These are phyloP conservation scores for Gymnobelideus leadbeateri DNA, from an alignment of 2,113 vertebrate genomes.

Conservation along the genomic window DNA sequence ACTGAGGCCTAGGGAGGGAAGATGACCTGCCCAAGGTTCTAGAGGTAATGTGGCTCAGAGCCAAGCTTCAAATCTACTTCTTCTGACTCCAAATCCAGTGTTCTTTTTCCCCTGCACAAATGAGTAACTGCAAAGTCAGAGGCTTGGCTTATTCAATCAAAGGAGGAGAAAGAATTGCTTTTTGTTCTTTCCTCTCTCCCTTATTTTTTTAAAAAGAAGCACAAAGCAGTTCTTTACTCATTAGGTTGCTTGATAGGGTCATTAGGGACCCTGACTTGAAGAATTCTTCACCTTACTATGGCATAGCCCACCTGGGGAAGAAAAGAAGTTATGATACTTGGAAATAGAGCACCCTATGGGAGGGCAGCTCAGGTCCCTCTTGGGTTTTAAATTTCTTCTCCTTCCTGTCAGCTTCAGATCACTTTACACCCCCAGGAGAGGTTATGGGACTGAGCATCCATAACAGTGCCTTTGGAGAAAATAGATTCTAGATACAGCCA, in stretches of 20 bases:
- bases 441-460: conserved; percentile 40
- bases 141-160: background rate
- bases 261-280: conserved; percentile 43
- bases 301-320: background rate
- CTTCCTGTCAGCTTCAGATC: conserved; percentile 62
- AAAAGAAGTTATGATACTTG: background rate
- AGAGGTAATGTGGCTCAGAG: background rate
- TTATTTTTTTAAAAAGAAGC: background rate
- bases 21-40: background rate
- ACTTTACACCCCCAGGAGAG: conserved; percentile 46
- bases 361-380: background rate
- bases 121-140: background rate
- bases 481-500: conserved; percentile 60
- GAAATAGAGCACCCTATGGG: background rate
- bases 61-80: background rate
- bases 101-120: background rate
- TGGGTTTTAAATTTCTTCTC: conserved; percentile 61
- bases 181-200: background rate
- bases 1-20: background rate
- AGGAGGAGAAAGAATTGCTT: background rate
- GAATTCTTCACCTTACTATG: background rate
- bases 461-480: conserved; percentile 62
- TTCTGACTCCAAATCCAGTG: background rate
- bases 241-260: conserved; percentile 16
- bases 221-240: background rate